Conservation (phyloP, 2,797 vertebrate genomes). For the Rhadinocentrus ornatus region DNA sequence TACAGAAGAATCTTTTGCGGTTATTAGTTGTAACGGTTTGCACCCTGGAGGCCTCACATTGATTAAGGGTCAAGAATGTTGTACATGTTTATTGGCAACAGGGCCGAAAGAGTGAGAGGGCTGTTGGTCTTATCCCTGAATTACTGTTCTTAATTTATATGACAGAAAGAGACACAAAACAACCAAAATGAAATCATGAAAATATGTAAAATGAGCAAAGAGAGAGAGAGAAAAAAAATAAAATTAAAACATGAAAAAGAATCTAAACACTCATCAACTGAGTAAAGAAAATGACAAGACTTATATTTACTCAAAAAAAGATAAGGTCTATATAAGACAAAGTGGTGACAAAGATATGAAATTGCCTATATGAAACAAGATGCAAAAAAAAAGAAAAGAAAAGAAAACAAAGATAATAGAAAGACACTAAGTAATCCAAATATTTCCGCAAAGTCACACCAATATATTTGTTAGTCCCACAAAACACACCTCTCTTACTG, state of each 20-base stretch:
- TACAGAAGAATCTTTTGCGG: background rate
- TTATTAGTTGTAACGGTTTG: background rate
- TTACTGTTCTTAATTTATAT: background rate
- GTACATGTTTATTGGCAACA: background rate
- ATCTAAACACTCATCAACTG: background rate
- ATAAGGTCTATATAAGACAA: too few relatives aligned
- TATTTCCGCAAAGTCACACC: background rate
- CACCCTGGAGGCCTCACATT: background rate
- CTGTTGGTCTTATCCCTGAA: background rate
- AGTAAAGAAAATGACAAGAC: background rate
- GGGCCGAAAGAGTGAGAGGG: background rate
- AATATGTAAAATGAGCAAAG: background rate
- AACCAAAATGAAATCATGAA: background rate
- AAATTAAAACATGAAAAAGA: background rate
- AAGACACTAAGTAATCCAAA: background rate
- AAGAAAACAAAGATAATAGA: background rate
- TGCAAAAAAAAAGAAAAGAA: background rate
- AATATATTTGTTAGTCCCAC: background rate
- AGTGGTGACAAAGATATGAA: too few relatives aligned
- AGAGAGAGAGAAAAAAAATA: background rate
- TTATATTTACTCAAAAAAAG: too few relatives aligned
- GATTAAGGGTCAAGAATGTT: background rate
- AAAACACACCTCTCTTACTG: background rate
- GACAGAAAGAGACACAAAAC: background rate
- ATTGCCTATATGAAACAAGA: background rate